Percentiles rank a stretch among this genome's conserved stretches.
Conservation (phyloP, 2,888 invertebrate species). For the Blera fallax region DNA sequence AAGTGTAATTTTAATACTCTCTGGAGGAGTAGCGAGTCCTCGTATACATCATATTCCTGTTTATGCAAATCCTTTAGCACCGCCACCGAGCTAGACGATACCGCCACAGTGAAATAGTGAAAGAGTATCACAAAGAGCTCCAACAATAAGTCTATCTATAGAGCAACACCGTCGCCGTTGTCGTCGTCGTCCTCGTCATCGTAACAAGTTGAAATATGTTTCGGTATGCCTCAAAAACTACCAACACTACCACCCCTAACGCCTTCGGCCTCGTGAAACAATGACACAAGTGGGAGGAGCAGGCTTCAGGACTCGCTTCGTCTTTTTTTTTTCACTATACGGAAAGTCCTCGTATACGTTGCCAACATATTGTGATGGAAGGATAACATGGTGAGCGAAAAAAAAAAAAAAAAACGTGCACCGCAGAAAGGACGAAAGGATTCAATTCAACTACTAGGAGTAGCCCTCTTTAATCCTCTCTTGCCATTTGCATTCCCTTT, state of each 20-base stretch:
- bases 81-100: neutral
- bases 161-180: conserved; percentile 13
- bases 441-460: neutral
- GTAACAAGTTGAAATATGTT: conserved; percentile 64
- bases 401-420: conserved; percentile 11
- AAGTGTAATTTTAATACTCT: conserved; percentile 64
- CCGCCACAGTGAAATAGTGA: neutral
- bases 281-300: neutral
- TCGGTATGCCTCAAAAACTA: conserved; percentile 60
- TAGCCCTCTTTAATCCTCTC: conserved; percentile 28
- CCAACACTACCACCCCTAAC: neutral
- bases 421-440: neutral
- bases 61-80: conserved; percentile 69
- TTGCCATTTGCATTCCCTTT: conserved; percentile 48
- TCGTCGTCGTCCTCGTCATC: conserved; percentile 6
- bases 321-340: neutral
- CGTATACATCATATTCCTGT: conserved; percentile 52
- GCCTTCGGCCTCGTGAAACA: conserved; percentile 34
- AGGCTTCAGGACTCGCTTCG: neutral
- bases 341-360: neutral
- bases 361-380: conserved; percentile 51
- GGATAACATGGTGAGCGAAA: neutral
- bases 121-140: neutral
- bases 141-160: neutral
- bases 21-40: conserved; percentile 19